Evolutionary conservation across 2,113 vertebrate species (phyloP), one percentile per base, ranked within the genome.

Genomic region (Tichodroma muraria): DNA sequence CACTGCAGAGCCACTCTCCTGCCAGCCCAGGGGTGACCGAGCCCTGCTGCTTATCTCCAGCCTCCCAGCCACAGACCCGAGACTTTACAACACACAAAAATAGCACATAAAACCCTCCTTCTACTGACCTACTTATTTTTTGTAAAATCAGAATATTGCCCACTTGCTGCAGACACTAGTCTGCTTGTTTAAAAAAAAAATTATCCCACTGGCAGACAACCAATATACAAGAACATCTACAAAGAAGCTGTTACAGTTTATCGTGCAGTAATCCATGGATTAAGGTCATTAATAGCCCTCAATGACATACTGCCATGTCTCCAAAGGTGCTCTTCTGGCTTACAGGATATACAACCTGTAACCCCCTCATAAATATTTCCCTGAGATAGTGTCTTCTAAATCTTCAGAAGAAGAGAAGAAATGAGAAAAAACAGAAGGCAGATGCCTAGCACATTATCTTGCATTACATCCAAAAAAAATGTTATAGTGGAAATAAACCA

Each of bases 201-300:
- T 5, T 6, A 79, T 86, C 76, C 65, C n/a, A 37, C 1, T 88
- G 89, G 78, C 86, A 94, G 66, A 47, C 47, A 81, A 84, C 79
- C 80, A 77, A 35, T 24, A 84, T 11, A 82, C 19, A 42, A 87
- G 59, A 96, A 86, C 76, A 71, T 77, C 71, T 92, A 86, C 68
- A 92, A 93, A 90, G 91, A 95, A 73, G 85, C 85, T 94, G 89
- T 76, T 87, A 82, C 49, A 95, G 94, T 94, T 96, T 87, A 96
- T 75, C 35, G 1, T 59, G 59, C 89, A 91, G 79, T 95, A 95
- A 96, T 96, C 93, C 93, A 38, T 2, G 80, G 90, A 96, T 97
- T 97, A 96, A 95, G 73, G 94, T 92, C 93, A 95, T 94, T 96
- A 96, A 92, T 44, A 95, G 78, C 78, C 65, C 68, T 78, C 4